Evolutionary conservation across 1,140 invertebrate genomes (phyloP).

Genomic region (Trypoxylus dichotomus): DNA sequence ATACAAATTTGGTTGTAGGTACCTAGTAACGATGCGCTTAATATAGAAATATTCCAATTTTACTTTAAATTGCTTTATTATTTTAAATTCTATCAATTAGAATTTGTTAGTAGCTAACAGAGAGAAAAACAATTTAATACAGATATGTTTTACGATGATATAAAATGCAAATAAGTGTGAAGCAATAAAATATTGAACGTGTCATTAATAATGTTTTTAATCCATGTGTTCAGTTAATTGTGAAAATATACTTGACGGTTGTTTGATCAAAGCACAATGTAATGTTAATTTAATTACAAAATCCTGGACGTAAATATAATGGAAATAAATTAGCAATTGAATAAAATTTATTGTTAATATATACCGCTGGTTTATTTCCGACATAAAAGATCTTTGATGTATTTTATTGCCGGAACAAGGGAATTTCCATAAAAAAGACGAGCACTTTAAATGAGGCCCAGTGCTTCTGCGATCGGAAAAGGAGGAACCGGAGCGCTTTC

Average conservation of each 20-base stretch:
- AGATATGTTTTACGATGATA: no score
- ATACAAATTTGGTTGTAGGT: no score
- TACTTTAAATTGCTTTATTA: no score
- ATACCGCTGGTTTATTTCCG: constrained; percentile 5
- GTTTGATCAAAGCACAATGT: constrained; percentile 3
- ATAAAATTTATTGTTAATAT: constrained; percentile 33
- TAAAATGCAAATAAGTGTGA: no score
- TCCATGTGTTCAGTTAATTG: background rate
- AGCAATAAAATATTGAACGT: no score
- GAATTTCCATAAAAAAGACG: constrained; percentile 34
- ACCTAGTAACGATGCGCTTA: no score
- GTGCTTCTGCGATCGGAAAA: background rate
- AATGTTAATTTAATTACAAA: constrained; percentile 24
- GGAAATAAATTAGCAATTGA: constrained; percentile 26
- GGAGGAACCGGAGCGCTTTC: background rate
- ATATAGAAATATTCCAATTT: no score
- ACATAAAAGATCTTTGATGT: constrained; percentile 29
- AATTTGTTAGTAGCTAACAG: no score
- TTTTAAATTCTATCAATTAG: no score
- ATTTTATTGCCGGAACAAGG: constrained; percentile 29
- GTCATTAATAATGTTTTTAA: no score
- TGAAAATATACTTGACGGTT: background rate
- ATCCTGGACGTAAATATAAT: constrained; percentile 3
- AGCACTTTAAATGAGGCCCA: constrained; percentile 15
- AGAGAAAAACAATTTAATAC: no score